Conservation (phyloP, 2,888 invertebrate species). For the Patella ulyssiponensis region DNA sequence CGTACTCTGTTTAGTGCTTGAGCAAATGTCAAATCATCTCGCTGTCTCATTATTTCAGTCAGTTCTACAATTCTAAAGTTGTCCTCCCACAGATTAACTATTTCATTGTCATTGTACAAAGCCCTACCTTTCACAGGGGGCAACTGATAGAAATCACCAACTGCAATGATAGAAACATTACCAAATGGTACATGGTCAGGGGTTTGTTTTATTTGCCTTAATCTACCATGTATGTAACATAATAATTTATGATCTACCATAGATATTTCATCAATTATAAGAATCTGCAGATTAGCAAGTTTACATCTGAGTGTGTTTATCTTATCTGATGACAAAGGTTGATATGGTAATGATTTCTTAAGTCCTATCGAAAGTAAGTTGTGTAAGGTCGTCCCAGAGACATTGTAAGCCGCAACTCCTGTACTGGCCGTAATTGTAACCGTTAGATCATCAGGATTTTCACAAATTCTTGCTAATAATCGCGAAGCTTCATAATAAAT, state of each 20-base stretch:
- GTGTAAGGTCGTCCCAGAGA: not conserved
- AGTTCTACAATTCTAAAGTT: conserved; percentile 22
- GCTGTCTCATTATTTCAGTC: conserved; percentile 18
- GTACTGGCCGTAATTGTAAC: conserved; percentile 10
- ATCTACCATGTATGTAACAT: conserved; percentile 21
- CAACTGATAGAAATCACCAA: conserved; percentile 30
- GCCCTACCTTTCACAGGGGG: conserved; percentile 17
- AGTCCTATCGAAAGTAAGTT: not conserved
- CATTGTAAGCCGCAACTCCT: not conserved
- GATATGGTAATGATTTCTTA: conserved; percentile 15
- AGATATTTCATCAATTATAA: conserved; percentile 30
- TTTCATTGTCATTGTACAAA: not conserved
- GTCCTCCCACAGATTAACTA: conserved; percentile 13
- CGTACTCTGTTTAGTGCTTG: not conserved
- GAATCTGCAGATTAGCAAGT: conserved; percentile 13
- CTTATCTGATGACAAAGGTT: conserved; percentile 9
- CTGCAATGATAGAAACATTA: conserved; percentile 17
- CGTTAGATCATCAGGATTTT: conserved; percentile 16
- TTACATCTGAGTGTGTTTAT: conserved; percentile 19
- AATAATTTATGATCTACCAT: conserved; percentile 17
- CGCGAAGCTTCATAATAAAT: conserved; percentile 22
- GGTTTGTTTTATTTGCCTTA: conserved; percentile 25
- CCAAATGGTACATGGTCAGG: conserved; percentile 20
- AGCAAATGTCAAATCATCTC: not conserved
- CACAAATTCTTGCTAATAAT: not conserved